These are phyloP conservation scores for Callithrix jacchus DNA, from an alignment of 2,113 vertebrate species.

Conservation along the genomic window DNA sequence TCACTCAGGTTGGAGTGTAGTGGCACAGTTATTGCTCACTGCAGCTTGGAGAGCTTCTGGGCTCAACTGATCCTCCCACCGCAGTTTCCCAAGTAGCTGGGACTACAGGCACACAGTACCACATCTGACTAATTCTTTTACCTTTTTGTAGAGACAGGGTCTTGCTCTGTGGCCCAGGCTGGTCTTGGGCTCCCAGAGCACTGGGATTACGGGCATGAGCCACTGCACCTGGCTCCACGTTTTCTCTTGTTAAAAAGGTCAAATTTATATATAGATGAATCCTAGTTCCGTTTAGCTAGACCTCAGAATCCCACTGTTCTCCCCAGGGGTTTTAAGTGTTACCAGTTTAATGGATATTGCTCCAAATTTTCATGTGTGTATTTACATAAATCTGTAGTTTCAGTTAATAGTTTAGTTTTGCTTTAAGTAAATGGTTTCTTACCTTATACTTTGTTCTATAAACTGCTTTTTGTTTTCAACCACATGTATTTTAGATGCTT, in stretches of 20 bases:
- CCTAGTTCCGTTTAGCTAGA: background rate
- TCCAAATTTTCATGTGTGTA: background rate
- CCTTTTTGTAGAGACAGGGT: too few relatives aligned
- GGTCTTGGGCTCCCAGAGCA: too few relatives aligned
- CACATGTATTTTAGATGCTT: background rate
- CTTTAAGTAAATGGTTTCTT: conserved; percentile 22
- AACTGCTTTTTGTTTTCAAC: conserved; percentile 20
- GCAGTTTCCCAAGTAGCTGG: too few relatives aligned
- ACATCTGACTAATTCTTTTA: too few relatives aligned
- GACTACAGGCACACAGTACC: too few relatives aligned
- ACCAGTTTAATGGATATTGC: background rate
- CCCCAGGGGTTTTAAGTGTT: background rate
- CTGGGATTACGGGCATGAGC: too few relatives aligned
- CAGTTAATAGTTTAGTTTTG: background rate
- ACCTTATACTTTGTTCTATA: background rate
- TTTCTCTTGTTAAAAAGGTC: conserved; percentile 20
- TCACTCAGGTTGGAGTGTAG: too few relatives aligned
- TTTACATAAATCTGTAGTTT: background rate
- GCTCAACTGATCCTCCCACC: too few relatives aligned
- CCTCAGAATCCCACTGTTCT: background rate
- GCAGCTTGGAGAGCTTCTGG: too few relatives aligned
- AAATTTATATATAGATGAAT: background rate
- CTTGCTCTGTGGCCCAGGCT: too few relatives aligned
- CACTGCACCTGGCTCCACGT: background rate
- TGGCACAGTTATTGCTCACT: too few relatives aligned